Percentiles rank a stretch among this genome's conserved stretches.
These are phyloP conservation scores for Sminthurinus aureus DNA, from an alignment of 2,888 invertebrate genomes.

Conservation along the genomic window DNA sequence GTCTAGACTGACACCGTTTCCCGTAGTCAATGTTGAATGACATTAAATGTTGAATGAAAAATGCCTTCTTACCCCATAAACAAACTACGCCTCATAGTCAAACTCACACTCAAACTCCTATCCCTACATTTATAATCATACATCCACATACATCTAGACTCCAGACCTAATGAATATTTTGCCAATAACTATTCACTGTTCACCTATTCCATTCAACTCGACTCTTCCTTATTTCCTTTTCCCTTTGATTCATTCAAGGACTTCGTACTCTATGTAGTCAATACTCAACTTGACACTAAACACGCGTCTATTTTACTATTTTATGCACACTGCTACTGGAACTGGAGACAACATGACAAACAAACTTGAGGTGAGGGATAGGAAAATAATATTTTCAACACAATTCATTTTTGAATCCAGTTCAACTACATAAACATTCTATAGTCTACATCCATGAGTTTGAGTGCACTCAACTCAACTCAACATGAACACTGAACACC, in stretches of 20 bases:
- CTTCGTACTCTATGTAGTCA: not conserved
- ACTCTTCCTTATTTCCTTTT: not conserved
- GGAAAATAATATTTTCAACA: conserved; percentile 43
- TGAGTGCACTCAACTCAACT: conserved; percentile 33
- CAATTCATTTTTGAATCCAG: conserved; percentile 36
- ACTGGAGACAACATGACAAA: conserved; percentile 40
- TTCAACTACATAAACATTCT: conserved; percentile 30
- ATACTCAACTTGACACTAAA: not conserved
- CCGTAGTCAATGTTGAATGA: conserved; percentile 49
- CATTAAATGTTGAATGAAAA: conserved; percentile 51
- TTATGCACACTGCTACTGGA: not conserved
- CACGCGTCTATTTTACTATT: not conserved
- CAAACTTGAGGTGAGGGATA: conserved; percentile 38
- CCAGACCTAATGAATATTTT: conserved; percentile 7
- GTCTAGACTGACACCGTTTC: conserved; percentile 40
- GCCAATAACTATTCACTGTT: conserved; percentile 13
- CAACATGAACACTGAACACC: not conserved
- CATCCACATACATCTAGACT: too few species aligned
- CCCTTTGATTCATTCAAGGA: not conserved
- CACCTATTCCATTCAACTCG: too few species aligned
- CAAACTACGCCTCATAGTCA: not conserved
- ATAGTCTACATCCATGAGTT: conserved; percentile 16
- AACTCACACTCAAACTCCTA: conserved; percentile 21
- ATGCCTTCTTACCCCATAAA: conserved; percentile 40
- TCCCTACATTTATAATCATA: conserved; percentile 2